Conservation (phyloP, 2,113 vertebrate species). For the Cynopterus brachyotis region DNA sequence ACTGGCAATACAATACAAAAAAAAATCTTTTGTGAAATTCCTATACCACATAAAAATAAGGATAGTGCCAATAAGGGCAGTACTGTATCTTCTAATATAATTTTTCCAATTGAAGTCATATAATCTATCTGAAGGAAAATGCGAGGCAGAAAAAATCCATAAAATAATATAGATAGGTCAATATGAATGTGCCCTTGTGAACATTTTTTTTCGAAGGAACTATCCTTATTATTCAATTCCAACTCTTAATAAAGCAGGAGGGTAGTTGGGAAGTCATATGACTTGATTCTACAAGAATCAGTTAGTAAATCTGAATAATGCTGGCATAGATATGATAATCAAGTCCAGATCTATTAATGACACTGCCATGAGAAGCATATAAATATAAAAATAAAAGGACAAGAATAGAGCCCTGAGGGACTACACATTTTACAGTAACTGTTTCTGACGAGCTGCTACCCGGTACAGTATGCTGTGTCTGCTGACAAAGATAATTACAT, state of each 20-base stretch:
- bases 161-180: background rate
- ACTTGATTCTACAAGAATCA: slow-evolving; percentile 57
- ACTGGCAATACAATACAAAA: slow-evolving; percentile 13
- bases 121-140: background rate
- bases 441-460: slow-evolving; percentile 59
- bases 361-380: slow-evolving; percentile 32
- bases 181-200: background rate
- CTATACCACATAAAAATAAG: slow-evolving; percentile 16
- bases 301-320: slow-evolving; percentile 48
- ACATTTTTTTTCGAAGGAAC: slow-evolving; percentile 18
- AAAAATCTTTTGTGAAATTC: background rate
- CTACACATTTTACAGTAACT: slow-evolving; percentile 62
- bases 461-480: slow-evolving; percentile 41
- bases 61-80: background rate
- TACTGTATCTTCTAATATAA: background rate
- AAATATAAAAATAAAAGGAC: slow-evolving; percentile 72
- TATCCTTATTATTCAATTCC: slow-evolving; percentile 15
- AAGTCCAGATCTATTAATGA: slow-evolving; percentile 59
- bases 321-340: slow-evolving; percentile 53
- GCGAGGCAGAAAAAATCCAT: background rate
- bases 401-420: slow-evolving; percentile 50
- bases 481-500: slow-evolving; percentile 73
- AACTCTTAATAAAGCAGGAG: slow-evolving; percentile 42
- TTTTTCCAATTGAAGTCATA: background rate
- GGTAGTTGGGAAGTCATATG: background rate